Evolutionary conservation across 2,113 vertebrate species (phyloP), one percentile per base, ranked within the genome.

Genomic region (Sprattus sprattus): DNA sequence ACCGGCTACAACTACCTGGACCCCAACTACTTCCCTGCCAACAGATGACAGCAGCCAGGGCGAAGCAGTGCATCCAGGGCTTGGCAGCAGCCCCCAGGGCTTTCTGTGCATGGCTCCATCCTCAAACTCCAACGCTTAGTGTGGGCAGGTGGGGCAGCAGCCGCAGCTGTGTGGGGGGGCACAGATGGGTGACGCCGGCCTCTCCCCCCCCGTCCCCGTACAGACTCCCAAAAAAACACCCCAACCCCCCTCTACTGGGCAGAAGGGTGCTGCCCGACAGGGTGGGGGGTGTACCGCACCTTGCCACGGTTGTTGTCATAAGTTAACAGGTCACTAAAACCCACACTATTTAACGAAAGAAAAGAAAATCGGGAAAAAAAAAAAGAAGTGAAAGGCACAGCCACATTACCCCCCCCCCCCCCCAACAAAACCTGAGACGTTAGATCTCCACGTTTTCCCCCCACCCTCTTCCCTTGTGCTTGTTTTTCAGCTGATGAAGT

Each of bases 11-110:
- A 98, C 96, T 99, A 99, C 93, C 96, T 99, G 96, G 98, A 99
- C 95, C 98, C 98, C 88, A 99, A 99, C 96, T 99, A 99, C 96
- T 99, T 97, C 94, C 98, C 98, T 88, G 98, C 98, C 89, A 99
- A 99, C 94, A 99, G 98, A 99, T 99, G 98, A 99, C 97, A 97
- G 96, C 96, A 92, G 88, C 91, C 82, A 84, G 85, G 81, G 71
- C 52, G 57, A 84, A 81, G 88, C 86, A 52, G 89, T 89, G 89
- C 89, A 91, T 87, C 89, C 91, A 90, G 89, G 91, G 91, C 90
- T 92, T 32, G 91, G 91, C 91, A 89, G 90, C 88, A 85, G 89
- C 92, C 91, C 88, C 92, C 92, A 91, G 93, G 92, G 90, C 92
- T 89, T 91, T 93, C 93, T 92, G 91, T 91, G 93, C 94, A 93